Percentiles rank a stretch among this genome's conserved stretches.
Conservation (phyloP, 2,888 invertebrate species). For the Trichogramma evanescens region DNA sequence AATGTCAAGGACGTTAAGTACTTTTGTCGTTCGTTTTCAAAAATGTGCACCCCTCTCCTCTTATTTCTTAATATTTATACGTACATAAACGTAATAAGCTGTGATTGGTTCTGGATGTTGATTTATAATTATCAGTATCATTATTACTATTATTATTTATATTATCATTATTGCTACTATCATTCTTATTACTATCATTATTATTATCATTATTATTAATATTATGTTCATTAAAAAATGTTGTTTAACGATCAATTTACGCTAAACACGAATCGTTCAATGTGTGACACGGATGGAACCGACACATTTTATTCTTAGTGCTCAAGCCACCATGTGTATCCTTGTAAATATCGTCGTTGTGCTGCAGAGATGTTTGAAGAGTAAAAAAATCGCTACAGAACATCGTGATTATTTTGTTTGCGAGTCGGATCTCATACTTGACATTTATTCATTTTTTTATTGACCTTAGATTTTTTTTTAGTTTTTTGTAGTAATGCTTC, state of each 20-base stretch:
- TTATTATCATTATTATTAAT: conserved; percentile 16
- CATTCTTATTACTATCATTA: background rate
- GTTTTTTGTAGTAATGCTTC: conserved; percentile 14
- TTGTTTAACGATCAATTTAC: conserved; percentile 27
- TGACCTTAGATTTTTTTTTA: conserved; percentile 14
- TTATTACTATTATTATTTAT: conserved; percentile 7
- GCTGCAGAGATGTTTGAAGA: conserved; percentile 33
- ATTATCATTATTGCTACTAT: too few species aligned
- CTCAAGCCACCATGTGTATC: conserved; percentile 27
- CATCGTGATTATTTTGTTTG: conserved; percentile 27
- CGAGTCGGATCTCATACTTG: conserved; percentile 23
- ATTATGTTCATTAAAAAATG: conserved; percentile 24
- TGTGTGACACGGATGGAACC: conserved; percentile 26
- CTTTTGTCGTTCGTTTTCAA: conserved; percentile 15
- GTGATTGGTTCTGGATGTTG: conserved; percentile 37
- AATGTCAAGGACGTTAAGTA: conserved; percentile 10
- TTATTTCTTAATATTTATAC: conserved; percentile 24
- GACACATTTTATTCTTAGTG: conserved; percentile 25
- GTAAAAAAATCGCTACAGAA: conserved; percentile 34
- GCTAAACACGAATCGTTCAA: conserved; percentile 24
- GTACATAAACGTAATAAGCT: conserved; percentile 32
- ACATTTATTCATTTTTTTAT: conserved; percentile 20
- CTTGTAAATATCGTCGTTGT: conserved; percentile 36
- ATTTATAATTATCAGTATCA: conserved; percentile 29
- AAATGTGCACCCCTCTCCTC: conserved; percentile 22